These are phyloP conservation scores for Microtus montanus DNA, from an alignment of 2,113 vertebrate genomes.

Conservation along the genomic window DNA sequence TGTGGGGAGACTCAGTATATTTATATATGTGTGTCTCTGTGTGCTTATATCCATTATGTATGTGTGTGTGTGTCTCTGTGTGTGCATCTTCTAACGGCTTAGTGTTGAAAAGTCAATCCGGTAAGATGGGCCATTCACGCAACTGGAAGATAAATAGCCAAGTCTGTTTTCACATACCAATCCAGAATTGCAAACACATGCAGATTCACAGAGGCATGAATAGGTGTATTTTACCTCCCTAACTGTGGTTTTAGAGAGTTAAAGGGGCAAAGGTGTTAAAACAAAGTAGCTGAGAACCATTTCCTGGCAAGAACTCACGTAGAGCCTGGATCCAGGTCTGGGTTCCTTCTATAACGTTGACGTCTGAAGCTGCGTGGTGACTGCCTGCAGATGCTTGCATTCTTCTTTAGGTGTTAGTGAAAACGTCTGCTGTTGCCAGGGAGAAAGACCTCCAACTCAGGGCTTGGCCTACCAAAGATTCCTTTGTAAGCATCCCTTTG, in stretches of 20 bases:
- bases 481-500: slow-evolving; percentile 13
- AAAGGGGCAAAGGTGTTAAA: slow-evolving; percentile 78
- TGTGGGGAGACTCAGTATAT: no score
- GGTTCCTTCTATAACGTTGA: slow-evolving; percentile 68
- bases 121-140: slow-evolving; percentile 55
- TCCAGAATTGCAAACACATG: slow-evolving; percentile 71
- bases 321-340: slow-evolving; percentile 57
- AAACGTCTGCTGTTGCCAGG: slow-evolving; percentile 54
- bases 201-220: slow-evolving; percentile 55
- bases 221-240: slow-evolving; percentile 73
- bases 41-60: neutral
- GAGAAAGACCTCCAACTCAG: slow-evolving; percentile 60
- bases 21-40: neutral
- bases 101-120: slow-evolving; percentile 51
- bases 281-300: slow-evolving; percentile 75
- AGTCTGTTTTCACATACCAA: slow-evolving; percentile 67
- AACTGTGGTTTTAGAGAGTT: slow-evolving; percentile 72
- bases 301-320: slow-evolving; percentile 67
- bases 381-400: slow-evolving; percentile 75
- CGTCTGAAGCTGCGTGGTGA: slow-evolving; percentile 51
- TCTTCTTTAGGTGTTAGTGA: slow-evolving; percentile 77
- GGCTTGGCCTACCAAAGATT: neutral
- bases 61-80: neutral
- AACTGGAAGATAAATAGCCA: slow-evolving; percentile 64
- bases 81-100: neutral